phyloP scores from a whole-genome alignment of 2,888 invertebrate species.

The Watsonalla cultraria region DNA sequence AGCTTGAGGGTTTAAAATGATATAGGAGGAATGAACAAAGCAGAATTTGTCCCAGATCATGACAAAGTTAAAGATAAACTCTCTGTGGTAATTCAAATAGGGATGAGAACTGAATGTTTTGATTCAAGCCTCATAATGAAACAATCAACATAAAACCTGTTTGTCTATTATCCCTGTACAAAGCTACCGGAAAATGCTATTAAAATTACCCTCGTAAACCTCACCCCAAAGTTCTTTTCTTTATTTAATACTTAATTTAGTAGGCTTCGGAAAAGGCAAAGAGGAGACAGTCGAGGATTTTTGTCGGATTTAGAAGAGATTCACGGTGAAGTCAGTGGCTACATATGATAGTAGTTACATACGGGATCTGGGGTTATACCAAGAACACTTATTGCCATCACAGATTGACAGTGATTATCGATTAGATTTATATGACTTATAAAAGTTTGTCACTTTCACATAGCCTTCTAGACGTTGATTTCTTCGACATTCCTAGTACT shows the following conservation, averaged over 20 bases:
- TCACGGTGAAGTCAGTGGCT: not conserved
- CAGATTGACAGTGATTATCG: too few species aligned
- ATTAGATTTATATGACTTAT: too few species aligned
- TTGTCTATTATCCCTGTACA: not conserved
- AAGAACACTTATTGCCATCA: too few species aligned
- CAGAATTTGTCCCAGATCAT: not conserved
- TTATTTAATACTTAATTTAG: constrained; percentile 38
- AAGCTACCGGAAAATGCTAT: constrained; percentile 24
- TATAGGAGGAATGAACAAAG: too few species aligned
- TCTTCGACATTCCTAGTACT: too few species aligned
- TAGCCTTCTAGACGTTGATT: too few species aligned
- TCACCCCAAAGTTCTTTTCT: constrained; percentile 21
- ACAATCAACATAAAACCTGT: constrained; percentile 2
- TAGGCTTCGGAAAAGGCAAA: constrained; percentile 19
- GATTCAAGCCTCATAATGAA: not conserved
- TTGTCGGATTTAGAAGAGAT: not conserved
- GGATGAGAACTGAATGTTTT: not conserved
- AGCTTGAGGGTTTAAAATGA: too few species aligned
- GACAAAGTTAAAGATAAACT: not conserved
- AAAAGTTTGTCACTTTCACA: too few species aligned
- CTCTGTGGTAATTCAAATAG: not conserved
- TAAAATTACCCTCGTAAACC: constrained; percentile 24
- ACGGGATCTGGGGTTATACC: not conserved
- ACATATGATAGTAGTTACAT: not conserved
- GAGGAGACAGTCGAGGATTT: constrained; percentile 1